Conservation (phyloP, 53 echinoderm and acorn worm genomes). For the Holothuria leucospilota region DNA sequence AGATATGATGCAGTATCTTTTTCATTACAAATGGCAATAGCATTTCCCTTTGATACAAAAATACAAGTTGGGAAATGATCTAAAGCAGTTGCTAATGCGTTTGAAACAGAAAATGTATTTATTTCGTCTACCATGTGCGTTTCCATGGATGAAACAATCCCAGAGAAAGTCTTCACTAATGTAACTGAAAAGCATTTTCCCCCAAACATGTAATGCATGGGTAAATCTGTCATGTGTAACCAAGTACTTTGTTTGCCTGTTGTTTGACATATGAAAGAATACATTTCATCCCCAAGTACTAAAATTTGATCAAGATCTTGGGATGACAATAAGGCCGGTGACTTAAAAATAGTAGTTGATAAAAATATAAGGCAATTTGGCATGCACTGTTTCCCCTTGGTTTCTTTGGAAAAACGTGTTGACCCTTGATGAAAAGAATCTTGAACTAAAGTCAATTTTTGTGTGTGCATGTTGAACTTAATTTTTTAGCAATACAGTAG, state of each 20-base stretch:
- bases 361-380: background rate
- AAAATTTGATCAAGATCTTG: background rate
- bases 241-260: background rate
- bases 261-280: background rate
- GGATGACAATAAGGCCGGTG: background rate
- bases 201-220: background rate
- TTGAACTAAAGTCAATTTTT: too few species aligned
- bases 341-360: background rate
- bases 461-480: too few species aligned
- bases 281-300: background rate
- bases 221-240: background rate
- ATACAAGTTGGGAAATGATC: too few species aligned
- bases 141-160: background rate
- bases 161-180: background rate
- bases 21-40: too few species aligned
- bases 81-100: too few species aligned
- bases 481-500: too few species aligned
- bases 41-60: too few species aligned
- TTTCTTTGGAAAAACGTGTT: too few species aligned
- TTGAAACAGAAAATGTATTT: conserved; percentile 19
- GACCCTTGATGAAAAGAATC: too few species aligned
- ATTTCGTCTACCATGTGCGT: background rate
- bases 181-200: background rate
- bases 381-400: conserved; percentile 8
- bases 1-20: too few species aligned